Evolutionary conservation across 92 coral and sea anemone genomes (phyloP).

Genomic region (Chrysogorgia sp.): DNA sequence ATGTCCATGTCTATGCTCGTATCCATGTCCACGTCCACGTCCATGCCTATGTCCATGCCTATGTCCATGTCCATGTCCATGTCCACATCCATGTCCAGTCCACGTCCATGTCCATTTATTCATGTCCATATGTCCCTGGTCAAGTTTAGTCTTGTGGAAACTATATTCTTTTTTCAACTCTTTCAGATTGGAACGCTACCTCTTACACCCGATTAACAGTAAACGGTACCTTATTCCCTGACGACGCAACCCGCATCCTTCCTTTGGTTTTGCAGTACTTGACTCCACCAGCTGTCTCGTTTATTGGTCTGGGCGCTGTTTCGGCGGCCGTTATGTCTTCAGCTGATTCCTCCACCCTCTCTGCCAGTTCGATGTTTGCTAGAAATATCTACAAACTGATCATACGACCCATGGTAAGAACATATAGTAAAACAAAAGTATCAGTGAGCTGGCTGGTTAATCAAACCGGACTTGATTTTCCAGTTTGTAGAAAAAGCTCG

Average conservation of each 20-base stretch:
- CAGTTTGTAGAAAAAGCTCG: neutral
- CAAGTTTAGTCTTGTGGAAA: too few relatives aligned
- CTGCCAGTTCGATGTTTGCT: constrained; percentile 85
- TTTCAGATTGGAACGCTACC: constrained; percentile 74
- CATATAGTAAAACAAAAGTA: too few relatives aligned
- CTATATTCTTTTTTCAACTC: constrained; percentile 1
- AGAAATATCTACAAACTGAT: constrained; percentile 76
- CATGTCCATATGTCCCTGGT: too few relatives aligned
- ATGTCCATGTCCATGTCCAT: too few relatives aligned
- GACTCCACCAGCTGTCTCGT: constrained; percentile 82
- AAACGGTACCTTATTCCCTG: constrained; percentile 37
- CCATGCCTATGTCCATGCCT: too few relatives aligned
- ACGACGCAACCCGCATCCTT: constrained; percentile 68
- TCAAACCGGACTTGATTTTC: neutral
- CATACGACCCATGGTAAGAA: constrained; percentile 76
- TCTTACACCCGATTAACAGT: constrained; percentile 38
- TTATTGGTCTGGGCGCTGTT: constrained; percentile 91
- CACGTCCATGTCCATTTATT: too few relatives aligned
- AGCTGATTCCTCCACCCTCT: constrained; percentile 85
- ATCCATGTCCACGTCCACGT: too few relatives aligned
- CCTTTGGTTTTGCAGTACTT: constrained; percentile 90
- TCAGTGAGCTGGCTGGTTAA: too few relatives aligned
- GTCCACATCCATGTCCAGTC: too few relatives aligned
- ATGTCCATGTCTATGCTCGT: too few relatives aligned
- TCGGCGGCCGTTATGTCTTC: constrained; percentile 98